Percentiles rank a stretch among this genome's conserved stretches.
These are phyloP conservation scores for Scaptodrosophila latifasciaeformis DNA, from an alignment of 2,888 invertebrate genomes.

Conservation along the genomic window DNA sequence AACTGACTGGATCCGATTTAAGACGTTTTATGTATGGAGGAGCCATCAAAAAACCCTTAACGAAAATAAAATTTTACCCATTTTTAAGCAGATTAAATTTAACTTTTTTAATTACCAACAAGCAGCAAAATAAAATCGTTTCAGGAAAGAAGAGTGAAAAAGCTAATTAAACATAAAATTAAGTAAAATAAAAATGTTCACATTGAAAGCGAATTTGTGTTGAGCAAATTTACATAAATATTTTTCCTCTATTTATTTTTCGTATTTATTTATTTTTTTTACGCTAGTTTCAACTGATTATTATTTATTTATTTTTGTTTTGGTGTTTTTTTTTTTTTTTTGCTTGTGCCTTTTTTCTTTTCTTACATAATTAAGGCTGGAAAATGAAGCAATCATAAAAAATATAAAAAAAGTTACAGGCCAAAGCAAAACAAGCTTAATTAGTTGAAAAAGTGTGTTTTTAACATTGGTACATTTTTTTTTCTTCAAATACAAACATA, in stretches of 20 bases:
- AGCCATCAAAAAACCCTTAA: too few relatives aligned
- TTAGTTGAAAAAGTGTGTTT: slow-evolving; percentile 21
- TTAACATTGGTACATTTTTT: slow-evolving; percentile 61
- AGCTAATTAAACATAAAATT: not conserved
- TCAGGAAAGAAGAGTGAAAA: too few relatives aligned
- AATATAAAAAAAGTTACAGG: not conserved
- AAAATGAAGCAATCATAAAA: slow-evolving; percentile 40
- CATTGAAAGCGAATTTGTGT: slow-evolving; percentile 47
- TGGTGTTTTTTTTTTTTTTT: slow-evolving; percentile 25
- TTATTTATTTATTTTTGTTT: slow-evolving; percentile 6
- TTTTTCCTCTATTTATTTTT: slow-evolving; percentile 29
- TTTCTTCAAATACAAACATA: slow-evolving; percentile 14
- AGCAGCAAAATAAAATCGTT: too few relatives aligned
- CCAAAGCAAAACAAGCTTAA: slow-evolving; percentile 16
- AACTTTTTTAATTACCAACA: too few relatives aligned
- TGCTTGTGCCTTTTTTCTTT: slow-evolving; percentile 12
- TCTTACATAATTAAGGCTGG: slow-evolving; percentile 39
- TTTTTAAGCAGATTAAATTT: too few relatives aligned
- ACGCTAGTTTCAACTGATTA: not conserved
- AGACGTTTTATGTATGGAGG: too few relatives aligned
- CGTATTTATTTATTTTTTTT: not conserved
- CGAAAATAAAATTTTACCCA: too few relatives aligned
- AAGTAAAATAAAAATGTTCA: slow-evolving; percentile 8
- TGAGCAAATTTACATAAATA: slow-evolving; percentile 51
- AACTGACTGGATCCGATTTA: too few relatives aligned